Percentiles rank a stretch among this genome's conserved stretches.
Conservation (phyloP, 2,888 invertebrate species). For the Melanargia galathea region DNA sequence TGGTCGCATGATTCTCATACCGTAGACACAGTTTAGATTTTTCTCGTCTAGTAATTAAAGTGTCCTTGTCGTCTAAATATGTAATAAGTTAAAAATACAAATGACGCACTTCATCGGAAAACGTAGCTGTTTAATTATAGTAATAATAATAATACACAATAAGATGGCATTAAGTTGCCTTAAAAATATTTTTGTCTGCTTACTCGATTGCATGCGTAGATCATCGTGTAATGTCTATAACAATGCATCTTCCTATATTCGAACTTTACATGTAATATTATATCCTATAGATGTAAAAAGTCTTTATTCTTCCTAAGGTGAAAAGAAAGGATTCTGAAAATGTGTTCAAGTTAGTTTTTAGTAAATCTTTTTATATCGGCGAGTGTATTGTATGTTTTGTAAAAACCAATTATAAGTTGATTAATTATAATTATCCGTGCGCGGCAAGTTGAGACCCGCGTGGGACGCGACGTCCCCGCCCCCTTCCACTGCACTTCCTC, state of each 20-base stretch:
- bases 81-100: background rate
- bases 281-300: background rate
- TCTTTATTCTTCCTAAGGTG: background rate
- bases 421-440: too few species aligned
- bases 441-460: too few species aligned
- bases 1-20: too few species aligned
- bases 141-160: background rate
- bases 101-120: background rate
- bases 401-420: background rate
- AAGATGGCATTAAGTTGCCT: background rate
- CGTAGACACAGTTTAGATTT: too few species aligned
- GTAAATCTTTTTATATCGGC: slow-evolving; percentile 3
- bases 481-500: too few species aligned
- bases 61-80: background rate
- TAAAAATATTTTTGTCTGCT: background rate
- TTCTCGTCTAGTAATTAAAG: background rate
- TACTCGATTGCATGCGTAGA: slow-evolving; percentile 2
- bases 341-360: slow-evolving; percentile 32
- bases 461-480: too few species aligned
- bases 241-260: background rate
- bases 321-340: slow-evolving; percentile 4
- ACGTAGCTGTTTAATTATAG: background rate
- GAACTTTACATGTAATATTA: background rate
- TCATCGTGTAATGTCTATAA: background rate
- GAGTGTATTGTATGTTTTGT: slow-evolving; percentile 22